phyloP scores from a whole-genome alignment of 1,140 invertebrate genomes.

The Thaumatotibia leucotreta region DNA sequence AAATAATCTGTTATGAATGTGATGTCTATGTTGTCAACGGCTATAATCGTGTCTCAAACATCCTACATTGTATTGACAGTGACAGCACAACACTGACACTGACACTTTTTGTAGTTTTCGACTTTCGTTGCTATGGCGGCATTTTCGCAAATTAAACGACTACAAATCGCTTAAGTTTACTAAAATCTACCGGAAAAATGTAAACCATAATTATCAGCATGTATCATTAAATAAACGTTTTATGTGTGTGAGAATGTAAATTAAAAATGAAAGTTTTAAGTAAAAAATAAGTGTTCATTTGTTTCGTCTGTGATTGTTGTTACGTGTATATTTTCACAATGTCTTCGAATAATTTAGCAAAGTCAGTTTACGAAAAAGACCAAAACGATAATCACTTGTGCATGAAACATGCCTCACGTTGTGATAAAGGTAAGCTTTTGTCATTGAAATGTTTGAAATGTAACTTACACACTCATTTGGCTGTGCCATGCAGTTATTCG shows the following conservation, averaged over 20 bases:
- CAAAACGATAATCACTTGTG: conserved; percentile 32
- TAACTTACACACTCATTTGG: too few relatives aligned
- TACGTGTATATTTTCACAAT: not conserved
- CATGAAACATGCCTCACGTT: conserved; percentile 37
- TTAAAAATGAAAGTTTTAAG: not conserved
- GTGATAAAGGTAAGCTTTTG: conserved; percentile 29
- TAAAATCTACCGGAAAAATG: not conserved
- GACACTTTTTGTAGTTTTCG: too few relatives aligned
- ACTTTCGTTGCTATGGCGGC: conserved; percentile 58
- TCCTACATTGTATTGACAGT: not conserved
- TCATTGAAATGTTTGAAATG: not conserved
- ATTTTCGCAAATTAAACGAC: conserved; percentile 29
- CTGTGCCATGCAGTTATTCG: too few relatives aligned
- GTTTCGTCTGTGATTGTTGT: not conserved
- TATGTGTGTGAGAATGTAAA: not conserved
- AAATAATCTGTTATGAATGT: too few relatives aligned
- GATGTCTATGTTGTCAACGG: not conserved
- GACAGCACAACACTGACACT: conserved; percentile 8
- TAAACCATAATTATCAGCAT: not conserved
- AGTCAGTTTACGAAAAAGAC: conserved; percentile 36
- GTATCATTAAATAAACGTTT: not conserved
- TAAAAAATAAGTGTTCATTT: not conserved
- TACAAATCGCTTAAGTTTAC: not conserved
- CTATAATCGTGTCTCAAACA: not conserved
- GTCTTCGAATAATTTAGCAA: conserved; percentile 19